Conservation (phyloP, 2,113 vertebrate species). For the Cryptoleucopteryx plumbea region DNA sequence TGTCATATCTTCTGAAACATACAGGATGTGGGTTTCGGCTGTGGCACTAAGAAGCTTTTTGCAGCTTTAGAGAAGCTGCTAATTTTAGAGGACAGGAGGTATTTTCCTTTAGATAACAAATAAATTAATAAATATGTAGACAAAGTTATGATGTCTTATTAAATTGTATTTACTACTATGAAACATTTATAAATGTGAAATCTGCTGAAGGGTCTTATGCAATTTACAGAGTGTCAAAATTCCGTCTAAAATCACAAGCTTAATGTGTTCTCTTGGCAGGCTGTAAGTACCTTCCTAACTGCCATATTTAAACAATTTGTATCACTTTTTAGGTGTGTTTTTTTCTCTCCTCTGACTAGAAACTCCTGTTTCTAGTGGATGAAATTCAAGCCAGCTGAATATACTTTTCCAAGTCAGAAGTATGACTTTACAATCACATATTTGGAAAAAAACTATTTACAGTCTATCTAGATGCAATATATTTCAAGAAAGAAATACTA, state of each 20-base stretch:
- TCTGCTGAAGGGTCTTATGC: background rate
- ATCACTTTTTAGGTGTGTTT: background rate
- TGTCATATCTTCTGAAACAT: background rate
- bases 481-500: background rate
- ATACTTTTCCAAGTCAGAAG: background rate
- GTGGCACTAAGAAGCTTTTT: background rate
- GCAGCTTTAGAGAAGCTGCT: background rate
- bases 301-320: background rate
- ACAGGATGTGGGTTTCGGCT: slow-evolving; percentile 16
- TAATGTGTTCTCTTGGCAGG: background rate
- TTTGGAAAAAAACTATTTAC: background rate
- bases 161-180: background rate
- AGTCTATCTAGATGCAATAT: background rate
- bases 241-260: background rate
- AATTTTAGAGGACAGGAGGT: background rate
- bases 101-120: background rate
- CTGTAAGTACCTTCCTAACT: background rate
- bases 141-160: background rate
- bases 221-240: background rate
- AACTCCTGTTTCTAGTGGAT: background rate
- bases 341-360: background rate
- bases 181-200: background rate
- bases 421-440: background rate
- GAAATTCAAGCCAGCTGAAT: background rate
- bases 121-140: background rate